Evolutionary conservation across 2,113 vertebrate genomes (phyloP), one percentile per base, ranked within the genome.

Genomic region (Mesoclemmys tuberculata): DNA sequence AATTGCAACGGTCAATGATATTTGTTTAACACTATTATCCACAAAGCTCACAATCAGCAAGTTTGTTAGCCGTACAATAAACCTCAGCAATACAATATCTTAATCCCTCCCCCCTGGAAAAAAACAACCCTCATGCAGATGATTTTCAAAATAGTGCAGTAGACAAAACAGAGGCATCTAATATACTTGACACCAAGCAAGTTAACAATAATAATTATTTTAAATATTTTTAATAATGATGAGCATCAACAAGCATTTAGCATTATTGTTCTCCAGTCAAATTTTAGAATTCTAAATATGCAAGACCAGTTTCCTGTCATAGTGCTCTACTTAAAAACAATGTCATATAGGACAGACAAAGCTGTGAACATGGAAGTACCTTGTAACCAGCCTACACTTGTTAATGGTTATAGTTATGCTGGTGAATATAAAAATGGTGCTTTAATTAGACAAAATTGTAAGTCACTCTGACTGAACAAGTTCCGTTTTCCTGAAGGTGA

Each of bases 361-460:
- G 12, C 35, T 86, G 89, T 11, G 92, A 75, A 87, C 49, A 41
- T 80, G 49, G 86, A 74, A 91, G 38, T 61, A 90, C 24, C 14
- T 89, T 54, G 18, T 27, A 94, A 92, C 6, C 21, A 87, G 80
- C 41, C 48, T 31, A 82, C 84, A 89, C 9, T 78, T 68, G 10
- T 82, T 54, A 27, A 71, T 49, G 24, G 31, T 54, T 88, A 48
- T 51, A 77, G 85, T 87, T 93, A 58, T n/a, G 64, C 58, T 91
- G 68, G n/a, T 54, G 38, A 64, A 46, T 75, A 26, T 22, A 80
- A 92, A 91, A 80, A 58, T 27, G 51, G 51, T 51, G 27, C 54
- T 93, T 58, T 94, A 96, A 93, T 35, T 55, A 85, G 52, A 84
- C 2, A 84, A 91, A 93, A 80, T 46, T 19, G 4, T 84, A 92